A percentile compares a stretch with the other conserved stretches of the same genome.
Conservation (phyloP, 2,113 vertebrate genomes). For the Sinocyclocheilus grahami region DNA sequence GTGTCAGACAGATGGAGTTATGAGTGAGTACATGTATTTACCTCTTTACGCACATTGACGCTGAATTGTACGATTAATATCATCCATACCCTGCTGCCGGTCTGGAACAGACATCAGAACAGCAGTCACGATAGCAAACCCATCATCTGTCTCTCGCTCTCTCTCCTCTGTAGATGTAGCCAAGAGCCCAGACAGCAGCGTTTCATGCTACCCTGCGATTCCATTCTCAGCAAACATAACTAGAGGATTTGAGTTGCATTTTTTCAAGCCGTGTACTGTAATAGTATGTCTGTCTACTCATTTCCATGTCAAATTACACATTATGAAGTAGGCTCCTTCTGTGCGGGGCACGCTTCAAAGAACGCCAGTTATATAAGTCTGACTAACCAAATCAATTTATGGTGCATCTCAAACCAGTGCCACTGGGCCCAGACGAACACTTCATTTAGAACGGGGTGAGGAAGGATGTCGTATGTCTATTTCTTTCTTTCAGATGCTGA, state of each 20-base stretch:
- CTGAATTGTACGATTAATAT: constrained; percentile 9
- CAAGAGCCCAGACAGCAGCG: constrained; percentile 30
- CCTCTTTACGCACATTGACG: background rate
- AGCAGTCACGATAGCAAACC: constrained; percentile 35
- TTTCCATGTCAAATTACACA: constrained; percentile 45
- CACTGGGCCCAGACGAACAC: background rate
- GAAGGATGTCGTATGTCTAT: background rate
- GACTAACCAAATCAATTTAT: constrained; percentile 38
- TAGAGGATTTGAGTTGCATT: constrained; percentile 32
- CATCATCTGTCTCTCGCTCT: constrained; percentile 22
- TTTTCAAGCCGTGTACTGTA: constrained; percentile 33
- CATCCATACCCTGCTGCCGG: constrained; percentile 13
- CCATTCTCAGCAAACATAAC: constrained; percentile 23
- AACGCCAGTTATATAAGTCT: constrained; percentile 30
- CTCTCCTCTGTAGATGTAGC: constrained; percentile 11
- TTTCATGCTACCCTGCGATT: background rate
- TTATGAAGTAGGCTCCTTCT: constrained; percentile 12
- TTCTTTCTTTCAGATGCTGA: background rate
- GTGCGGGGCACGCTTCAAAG: constrained; percentile 34
- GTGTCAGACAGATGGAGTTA: constrained; percentile 34
- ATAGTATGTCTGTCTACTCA: constrained; percentile 44
- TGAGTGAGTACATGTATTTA: constrained; percentile 23
- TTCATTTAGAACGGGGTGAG: constrained; percentile 29
- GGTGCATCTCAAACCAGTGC: constrained; percentile 37
- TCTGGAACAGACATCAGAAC: constrained; percentile 28